These are phyloP conservation scores for Calypte anna DNA, from an alignment of 2,113 vertebrate genomes.

Conservation along the genomic window DNA sequence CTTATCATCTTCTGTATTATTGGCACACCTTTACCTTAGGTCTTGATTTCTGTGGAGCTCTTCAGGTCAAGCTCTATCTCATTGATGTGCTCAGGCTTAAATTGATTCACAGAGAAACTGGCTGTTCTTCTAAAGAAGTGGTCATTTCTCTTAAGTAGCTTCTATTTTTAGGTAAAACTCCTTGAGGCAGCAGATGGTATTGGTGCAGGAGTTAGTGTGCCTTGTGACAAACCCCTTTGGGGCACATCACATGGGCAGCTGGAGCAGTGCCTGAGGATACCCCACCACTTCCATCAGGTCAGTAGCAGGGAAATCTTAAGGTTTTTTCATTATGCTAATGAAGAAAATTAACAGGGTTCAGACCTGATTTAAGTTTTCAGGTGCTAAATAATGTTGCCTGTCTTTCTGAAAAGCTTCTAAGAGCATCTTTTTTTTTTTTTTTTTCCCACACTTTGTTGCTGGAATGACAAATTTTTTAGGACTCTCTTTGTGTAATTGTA, in stretches of 20 bases:
- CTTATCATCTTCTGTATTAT: conserved; percentile 49
- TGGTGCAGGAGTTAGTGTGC: background rate
- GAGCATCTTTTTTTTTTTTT: background rate
- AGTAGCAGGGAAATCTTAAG: background rate
- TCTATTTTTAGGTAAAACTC: conserved; percentile 60
- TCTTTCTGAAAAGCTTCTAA: background rate
- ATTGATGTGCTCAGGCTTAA: conserved; percentile 44
- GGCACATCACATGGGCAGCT: background rate
- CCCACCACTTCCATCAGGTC: background rate
- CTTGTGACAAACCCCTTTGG: background rate
- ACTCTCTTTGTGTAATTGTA: background rate
- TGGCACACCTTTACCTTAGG: conserved; percentile 41
- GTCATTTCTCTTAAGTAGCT: conserved; percentile 58
- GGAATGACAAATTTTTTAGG: background rate
- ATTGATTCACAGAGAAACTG: conserved; percentile 55
- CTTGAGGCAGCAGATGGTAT: conserved; percentile 9
- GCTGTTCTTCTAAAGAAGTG: conserved; percentile 54
- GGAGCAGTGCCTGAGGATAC: background rate
- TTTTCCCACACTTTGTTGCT: background rate
- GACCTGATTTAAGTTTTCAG: background rate
- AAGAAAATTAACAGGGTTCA: background rate
- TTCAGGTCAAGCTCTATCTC: conserved; percentile 60
- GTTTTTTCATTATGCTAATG: background rate
- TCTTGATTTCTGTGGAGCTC: conserved; percentile 55
- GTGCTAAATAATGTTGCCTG: background rate